Conservation (phyloP, 2,888 invertebrate species). For the Chalcis sispes region DNA sequence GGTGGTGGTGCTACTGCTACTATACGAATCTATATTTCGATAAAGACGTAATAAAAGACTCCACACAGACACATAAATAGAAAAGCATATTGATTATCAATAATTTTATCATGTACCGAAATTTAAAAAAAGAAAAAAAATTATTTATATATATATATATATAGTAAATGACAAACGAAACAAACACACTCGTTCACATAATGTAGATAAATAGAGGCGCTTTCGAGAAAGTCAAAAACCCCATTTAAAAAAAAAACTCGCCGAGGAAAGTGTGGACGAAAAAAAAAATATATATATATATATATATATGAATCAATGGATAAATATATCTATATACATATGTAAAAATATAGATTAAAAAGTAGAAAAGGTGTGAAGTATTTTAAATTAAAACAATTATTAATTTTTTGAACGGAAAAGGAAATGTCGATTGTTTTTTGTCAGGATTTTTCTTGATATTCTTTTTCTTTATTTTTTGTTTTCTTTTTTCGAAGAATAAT, state of each 20-base stretch:
- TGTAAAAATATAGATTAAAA: constrained; percentile 53
- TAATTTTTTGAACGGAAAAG: constrained; percentile 50
- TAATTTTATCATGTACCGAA: constrained; percentile 47
- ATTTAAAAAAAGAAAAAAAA: too few relatives aligned
- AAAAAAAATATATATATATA: constrained; percentile 53
- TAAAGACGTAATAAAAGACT: constrained; percentile 17
- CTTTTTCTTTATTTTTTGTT: too few relatives aligned
- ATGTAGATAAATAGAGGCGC: constrained; percentile 41
- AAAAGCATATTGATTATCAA: constrained; percentile 2
- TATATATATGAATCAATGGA: constrained; percentile 49
- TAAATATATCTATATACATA: constrained; percentile 55
- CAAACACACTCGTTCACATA: constrained; percentile 37
- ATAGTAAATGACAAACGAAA: constrained; percentile 5
- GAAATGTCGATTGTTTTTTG: constrained; percentile 54
- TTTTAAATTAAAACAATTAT: constrained; percentile 37
- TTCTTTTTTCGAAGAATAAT: constrained; percentile 19
- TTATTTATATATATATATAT: too few relatives aligned
- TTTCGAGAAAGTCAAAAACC: constrained; percentile 57
- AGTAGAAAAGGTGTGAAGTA: constrained; percentile 47
- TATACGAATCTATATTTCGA: constrained; percentile 45
- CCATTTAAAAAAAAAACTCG: constrained; percentile 54
- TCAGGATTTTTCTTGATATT: constrained; percentile 28
- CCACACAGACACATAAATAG: too few relatives aligned
- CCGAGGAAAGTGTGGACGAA: constrained; percentile 57
- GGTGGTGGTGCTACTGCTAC: constrained; percentile 54